phyloP scores from a whole-genome alignment of 2,797 vertebrate genomes.

The Syngnathus rostellatus region DNA sequence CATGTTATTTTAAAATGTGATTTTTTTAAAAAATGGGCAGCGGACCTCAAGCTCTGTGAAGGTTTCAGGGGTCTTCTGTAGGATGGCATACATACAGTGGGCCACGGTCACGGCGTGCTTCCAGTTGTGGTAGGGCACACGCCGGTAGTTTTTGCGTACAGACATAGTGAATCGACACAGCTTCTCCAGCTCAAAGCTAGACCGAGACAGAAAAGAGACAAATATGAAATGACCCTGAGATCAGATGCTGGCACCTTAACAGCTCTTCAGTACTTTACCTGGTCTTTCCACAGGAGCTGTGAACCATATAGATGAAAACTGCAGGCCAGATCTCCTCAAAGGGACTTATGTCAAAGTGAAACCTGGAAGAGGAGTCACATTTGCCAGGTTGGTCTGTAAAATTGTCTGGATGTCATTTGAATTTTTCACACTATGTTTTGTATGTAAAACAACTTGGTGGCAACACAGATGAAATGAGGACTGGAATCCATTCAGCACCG shows the following conservation, averaged over 20 bases:
- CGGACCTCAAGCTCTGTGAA: constrained; percentile 94
- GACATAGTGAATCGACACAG: constrained; percentile 98
- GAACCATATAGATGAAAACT: constrained; percentile 94
- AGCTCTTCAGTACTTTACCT: constrained; percentile 67
- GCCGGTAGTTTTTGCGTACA: constrained; percentile 94
- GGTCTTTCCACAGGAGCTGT: constrained; percentile 87
- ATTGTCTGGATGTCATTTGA: too few species aligned
- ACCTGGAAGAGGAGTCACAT: constrained; percentile 62
- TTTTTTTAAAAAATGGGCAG: constrained; percentile 10
- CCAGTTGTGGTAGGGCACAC: constrained; percentile 99
- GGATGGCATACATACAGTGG: constrained; percentile 95
- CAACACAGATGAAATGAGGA: background rate
- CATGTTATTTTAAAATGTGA: constrained; percentile 3
- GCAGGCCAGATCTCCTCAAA: constrained; percentile 96
- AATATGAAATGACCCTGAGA: background rate
- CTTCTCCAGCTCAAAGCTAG: constrained; percentile 94
- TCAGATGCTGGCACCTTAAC: background rate
- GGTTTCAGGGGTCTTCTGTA: constrained; percentile 80
- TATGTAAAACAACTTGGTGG: too few species aligned
- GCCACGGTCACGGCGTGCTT: constrained; percentile 94
- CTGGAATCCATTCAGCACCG: background rate
- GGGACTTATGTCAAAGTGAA: constrained; percentile 94
- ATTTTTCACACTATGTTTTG: too few species aligned
- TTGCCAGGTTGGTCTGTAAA: background rate
- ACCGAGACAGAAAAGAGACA: background rate